These are phyloP conservation scores for Rynchops niger DNA, from an alignment of 2,113 vertebrate species.

Conservation along the genomic window DNA sequence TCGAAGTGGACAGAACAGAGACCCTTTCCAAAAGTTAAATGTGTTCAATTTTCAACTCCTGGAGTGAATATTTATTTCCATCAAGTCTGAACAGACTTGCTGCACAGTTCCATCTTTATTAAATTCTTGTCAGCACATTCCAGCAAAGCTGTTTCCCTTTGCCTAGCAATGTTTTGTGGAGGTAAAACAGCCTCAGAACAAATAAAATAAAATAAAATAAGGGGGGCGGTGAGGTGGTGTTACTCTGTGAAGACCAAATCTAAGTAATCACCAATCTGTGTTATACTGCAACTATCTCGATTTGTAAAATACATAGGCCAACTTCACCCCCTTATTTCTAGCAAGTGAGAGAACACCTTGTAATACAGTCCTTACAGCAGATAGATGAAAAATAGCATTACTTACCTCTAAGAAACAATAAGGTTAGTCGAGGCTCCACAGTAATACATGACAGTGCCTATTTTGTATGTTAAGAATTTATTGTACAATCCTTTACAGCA, in stretches of 20 bases:
- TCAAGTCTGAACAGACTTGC: not conserved
- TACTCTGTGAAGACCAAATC: not conserved
- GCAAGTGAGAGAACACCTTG: not conserved
- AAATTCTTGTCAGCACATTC: slow-evolving; percentile 60
- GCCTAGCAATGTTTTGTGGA: slow-evolving; percentile 41
- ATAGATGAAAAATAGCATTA: not conserved
- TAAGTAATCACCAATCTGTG: not conserved
- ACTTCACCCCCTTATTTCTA: not conserved
- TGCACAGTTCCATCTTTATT: slow-evolving; percentile 16
- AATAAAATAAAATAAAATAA: not conserved
- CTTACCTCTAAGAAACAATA: not conserved
- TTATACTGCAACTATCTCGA: not conserved
- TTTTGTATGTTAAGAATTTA: not conserved
- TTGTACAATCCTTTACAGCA: not conserved
- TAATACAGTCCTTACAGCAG: not conserved
- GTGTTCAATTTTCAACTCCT: not conserved
- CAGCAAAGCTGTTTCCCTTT: not conserved
- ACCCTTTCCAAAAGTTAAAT: not conserved
- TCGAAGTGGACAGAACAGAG: not conserved
- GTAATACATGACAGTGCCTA: not conserved
- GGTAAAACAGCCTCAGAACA: not conserved
- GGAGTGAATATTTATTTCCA: slow-evolving; percentile 13
- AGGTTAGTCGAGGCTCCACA: not conserved
- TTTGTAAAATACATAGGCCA: not conserved
- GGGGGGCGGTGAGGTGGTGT: no score